These are phyloP conservation scores for Busseola fusca DNA, from an alignment of 2,888 invertebrate species.

Conservation along the genomic window DNA sequence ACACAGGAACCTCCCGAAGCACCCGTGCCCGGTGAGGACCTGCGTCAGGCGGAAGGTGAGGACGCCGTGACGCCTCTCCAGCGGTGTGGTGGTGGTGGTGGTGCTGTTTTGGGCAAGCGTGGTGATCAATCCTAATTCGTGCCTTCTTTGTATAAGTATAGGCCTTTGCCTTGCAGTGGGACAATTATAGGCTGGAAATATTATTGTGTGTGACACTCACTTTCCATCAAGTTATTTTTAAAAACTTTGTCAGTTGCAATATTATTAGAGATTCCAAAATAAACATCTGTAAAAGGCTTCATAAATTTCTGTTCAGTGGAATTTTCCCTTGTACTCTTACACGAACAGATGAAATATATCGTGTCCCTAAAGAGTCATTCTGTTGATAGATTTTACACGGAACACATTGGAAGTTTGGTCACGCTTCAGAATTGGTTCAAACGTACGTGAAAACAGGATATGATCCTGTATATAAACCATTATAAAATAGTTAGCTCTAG, in stretches of 20 bases:
- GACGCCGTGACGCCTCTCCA: no score
- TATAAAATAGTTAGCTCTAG: neutral
- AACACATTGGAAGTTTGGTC: slow-evolving; percentile 62
- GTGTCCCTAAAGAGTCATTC: slow-evolving; percentile 67
- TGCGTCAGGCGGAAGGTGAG: no score
- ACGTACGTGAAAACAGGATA: slow-evolving; percentile 60
- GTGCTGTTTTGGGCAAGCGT: neutral
- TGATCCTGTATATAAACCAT: slow-evolving; percentile 52
- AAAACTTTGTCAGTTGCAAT: neutral
- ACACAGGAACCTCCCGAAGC: no score
- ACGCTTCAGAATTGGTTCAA: slow-evolving; percentile 67
- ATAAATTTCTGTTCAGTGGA: slow-evolving; percentile 17
- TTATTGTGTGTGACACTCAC: neutral
- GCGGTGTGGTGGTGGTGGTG: no score
- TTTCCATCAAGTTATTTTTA: no score
- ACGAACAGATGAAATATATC: slow-evolving; percentile 53
- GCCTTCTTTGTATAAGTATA: neutral
- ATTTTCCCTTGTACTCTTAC: slow-evolving; percentile 22
- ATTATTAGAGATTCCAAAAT: neutral
- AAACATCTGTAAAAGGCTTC: neutral
- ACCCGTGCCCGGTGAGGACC: no score
- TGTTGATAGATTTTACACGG: slow-evolving; percentile 72
- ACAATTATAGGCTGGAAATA: neutral
- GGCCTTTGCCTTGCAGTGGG: neutral
- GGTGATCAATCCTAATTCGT: neutral